Evolutionary conservation across 2,797 vertebrate genomes (phyloP).

Genomic region (Antrozous pallidus): DNA sequence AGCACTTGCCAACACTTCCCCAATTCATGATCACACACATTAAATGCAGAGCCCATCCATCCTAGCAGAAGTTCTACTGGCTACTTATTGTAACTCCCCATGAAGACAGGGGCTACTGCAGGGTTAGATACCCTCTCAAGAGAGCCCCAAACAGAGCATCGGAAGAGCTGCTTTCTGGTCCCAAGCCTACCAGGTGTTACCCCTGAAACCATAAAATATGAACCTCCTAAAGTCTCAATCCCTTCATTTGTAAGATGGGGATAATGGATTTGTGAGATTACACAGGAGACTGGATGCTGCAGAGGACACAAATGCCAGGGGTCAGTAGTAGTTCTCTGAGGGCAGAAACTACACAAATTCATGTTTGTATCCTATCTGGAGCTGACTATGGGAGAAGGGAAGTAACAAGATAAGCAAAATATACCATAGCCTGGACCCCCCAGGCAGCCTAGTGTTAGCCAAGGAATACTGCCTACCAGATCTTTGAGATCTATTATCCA

Average conservation of each 20-base stretch:
- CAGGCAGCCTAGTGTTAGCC: background rate
- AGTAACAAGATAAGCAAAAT: background rate
- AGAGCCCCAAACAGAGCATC: background rate
- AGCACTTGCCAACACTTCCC: background rate
- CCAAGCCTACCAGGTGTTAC: background rate
- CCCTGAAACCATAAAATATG: background rate
- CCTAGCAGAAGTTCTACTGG: background rate
- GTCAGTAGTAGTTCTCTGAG: background rate
- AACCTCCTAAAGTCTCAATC: background rate
- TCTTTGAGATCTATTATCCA: background rate
- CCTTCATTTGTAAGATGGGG: background rate
- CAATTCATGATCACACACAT: background rate
- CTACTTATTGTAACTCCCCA: background rate
- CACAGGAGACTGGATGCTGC: background rate
- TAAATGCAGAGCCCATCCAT: background rate
- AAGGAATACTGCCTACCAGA: background rate
- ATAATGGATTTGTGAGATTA: background rate
- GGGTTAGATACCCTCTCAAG: background rate
- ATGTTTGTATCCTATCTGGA: background rate
- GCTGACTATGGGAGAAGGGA: background rate
- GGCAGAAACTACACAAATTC: constrained; percentile 7
- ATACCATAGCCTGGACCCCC: background rate
- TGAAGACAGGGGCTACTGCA: background rate
- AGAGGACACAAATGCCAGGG: background rate
- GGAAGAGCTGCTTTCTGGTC: background rate